These are phyloP conservation scores for Lobophora halterata DNA, from an alignment of 2,888 invertebrate species.

Conservation along the genomic window DNA sequence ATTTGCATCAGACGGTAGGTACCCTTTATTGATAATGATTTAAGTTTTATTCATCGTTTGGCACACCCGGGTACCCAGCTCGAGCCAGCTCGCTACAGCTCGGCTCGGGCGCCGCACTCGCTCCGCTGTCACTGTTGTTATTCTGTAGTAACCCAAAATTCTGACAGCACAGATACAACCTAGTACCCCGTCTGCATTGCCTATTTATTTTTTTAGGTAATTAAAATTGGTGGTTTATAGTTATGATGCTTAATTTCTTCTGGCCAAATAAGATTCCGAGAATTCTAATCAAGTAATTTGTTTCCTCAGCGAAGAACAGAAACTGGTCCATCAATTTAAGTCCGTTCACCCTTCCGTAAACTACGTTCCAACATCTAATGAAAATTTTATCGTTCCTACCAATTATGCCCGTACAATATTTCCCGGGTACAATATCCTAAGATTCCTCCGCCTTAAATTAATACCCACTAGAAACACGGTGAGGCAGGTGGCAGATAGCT, in stretches of 20 bases:
- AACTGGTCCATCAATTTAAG: neutral
- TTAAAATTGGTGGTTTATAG: too few species aligned
- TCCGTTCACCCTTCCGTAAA: slow-evolving; percentile 15
- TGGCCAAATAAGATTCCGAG: neutral
- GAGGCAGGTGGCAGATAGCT: slow-evolving; percentile 5
- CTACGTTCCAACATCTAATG: slow-evolving; percentile 28
- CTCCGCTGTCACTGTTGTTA: too few species aligned
- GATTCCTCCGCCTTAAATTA: slow-evolving; percentile 33
- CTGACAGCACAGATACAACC: too few species aligned
- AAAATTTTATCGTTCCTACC: slow-evolving; percentile 35
- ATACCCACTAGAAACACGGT: slow-evolving; percentile 21
- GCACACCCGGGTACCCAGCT: too few species aligned
- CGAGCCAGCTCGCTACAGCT: too few species aligned
- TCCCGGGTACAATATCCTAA: slow-evolving; percentile 32
- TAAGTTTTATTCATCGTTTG: too few species aligned
- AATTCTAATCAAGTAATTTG: slow-evolving; percentile 5
- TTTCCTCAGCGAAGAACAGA: slow-evolving; percentile 1
- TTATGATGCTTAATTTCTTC: slow-evolving; percentile 1
- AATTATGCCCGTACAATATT: slow-evolving; percentile 34
- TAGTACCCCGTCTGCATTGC: too few species aligned
- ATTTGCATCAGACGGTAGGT: too few species aligned
- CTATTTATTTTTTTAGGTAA: too few species aligned
- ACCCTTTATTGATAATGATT: too few species aligned
- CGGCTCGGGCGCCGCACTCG: too few species aligned
- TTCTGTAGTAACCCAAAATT: too few species aligned